Conservation (phyloP, 2,113 vertebrate species). For the Burhinus oedicnemus region DNA sequence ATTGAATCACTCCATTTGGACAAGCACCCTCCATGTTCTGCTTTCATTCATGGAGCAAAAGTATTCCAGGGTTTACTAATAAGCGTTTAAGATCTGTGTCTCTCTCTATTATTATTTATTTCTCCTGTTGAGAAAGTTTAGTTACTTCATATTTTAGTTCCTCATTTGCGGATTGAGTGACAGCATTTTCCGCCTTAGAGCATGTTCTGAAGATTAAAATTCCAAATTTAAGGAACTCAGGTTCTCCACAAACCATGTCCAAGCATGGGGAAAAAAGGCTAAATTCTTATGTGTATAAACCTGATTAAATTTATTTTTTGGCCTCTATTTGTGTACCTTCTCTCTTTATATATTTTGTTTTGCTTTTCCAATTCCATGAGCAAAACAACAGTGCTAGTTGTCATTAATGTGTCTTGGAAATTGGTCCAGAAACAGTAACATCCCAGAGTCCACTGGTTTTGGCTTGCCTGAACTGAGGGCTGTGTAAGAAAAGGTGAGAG, state of each 20-base stretch:
- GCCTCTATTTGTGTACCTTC: background rate
- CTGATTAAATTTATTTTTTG: background rate
- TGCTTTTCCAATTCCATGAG: background rate
- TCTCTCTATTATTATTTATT: background rate
- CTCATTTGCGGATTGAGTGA: background rate
- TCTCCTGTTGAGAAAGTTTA: background rate
- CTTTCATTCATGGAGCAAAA: background rate
- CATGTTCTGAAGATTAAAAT: background rate
- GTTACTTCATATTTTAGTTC: background rate
- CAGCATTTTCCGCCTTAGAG: background rate
- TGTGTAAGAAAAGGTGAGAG: background rate
- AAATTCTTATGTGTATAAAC: background rate
- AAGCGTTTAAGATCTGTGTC: background rate
- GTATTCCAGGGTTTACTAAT: background rate
- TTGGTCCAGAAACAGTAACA: background rate
- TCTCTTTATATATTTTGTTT: background rate
- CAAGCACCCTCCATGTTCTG: background rate
- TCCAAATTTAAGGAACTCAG: background rate
- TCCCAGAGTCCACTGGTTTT: background rate
- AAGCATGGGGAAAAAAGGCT: fast-evolving
- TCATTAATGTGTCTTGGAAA: background rate
- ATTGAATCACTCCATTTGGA: background rate
- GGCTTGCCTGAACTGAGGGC: background rate
- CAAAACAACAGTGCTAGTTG: background rate
- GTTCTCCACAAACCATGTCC: background rate